Evolutionary conservation across 2,113 vertebrate species (phyloP).

Genomic region (Nettapus auritus): DNA sequence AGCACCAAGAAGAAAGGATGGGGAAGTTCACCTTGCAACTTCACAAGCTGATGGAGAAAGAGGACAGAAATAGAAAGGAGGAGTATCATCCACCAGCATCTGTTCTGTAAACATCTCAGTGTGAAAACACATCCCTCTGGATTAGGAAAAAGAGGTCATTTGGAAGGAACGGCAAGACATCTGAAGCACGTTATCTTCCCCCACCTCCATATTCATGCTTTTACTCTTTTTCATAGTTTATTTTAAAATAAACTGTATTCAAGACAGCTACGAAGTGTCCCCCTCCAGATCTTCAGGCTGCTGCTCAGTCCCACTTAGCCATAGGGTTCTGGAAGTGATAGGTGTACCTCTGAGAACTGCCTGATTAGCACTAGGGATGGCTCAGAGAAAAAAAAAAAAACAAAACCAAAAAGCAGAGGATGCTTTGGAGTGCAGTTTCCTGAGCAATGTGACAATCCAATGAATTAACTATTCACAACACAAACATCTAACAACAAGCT

Average conservation of each 20-base stretch:
- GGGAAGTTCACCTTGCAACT: not conserved
- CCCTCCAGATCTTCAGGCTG: not conserved
- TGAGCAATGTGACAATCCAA: not conserved
- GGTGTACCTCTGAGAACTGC: not conserved
- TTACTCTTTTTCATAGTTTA: not conserved
- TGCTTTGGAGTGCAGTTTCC: not conserved
- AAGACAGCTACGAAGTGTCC: not conserved
- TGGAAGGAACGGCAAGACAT: not conserved
- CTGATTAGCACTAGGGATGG: not conserved
- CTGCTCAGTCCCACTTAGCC: not conserved
- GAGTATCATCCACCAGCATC: not conserved
- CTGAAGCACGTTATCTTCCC: not conserved
- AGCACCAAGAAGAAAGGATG: not conserved
- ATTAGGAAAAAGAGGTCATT: not conserved
- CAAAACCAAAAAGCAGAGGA: not conserved
- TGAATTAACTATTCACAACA: not conserved
- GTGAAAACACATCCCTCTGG: not conserved
- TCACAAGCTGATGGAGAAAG: not conserved
- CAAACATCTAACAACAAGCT: not conserved
- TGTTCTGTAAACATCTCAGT: not conserved
- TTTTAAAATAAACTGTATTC: not conserved
- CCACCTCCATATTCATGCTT: not conserved
- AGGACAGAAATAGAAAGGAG: not conserved
- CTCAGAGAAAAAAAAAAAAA: not conserved
- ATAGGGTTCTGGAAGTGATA: rapidly evolving